These are phyloP conservation scores for Masticophis lateralis DNA, from an alignment of 2,797 vertebrate species.

Conservation along the genomic window DNA sequence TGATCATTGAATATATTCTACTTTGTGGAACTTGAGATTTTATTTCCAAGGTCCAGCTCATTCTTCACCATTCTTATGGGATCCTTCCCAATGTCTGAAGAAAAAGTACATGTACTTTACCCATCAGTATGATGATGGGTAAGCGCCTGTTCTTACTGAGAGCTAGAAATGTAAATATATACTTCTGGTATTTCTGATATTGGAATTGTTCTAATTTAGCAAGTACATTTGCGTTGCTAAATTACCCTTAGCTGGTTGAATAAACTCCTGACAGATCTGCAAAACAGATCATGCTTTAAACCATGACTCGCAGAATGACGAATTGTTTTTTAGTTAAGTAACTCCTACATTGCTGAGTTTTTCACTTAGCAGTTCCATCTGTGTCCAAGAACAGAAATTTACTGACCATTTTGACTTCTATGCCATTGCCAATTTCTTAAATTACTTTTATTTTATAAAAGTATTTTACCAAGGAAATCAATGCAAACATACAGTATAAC, in stretches of 20 bases:
- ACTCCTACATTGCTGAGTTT: background rate
- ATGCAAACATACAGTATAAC: background rate
- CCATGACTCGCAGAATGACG: background rate
- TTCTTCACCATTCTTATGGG: background rate
- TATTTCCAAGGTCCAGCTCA: background rate
- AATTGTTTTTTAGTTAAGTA: background rate
- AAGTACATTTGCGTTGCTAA: background rate
- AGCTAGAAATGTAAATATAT: background rate
- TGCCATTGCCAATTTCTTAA: background rate
- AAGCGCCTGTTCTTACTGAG: background rate
- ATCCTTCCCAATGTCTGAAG: background rate
- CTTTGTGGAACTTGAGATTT: background rate
- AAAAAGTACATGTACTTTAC: background rate
- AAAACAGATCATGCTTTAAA: background rate
- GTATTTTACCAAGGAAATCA: background rate
- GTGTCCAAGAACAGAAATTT: background rate
- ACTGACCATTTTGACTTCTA: background rate
- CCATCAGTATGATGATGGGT: background rate
- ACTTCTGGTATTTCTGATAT: background rate
- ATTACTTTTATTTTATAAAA: background rate
- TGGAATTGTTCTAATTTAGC: background rate
- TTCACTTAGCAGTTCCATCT: background rate
- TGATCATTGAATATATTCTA: background rate
- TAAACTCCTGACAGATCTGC: background rate
- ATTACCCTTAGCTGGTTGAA: background rate